Evolutionary conservation across 2,113 vertebrate species (phyloP).

Genomic region (Chrysemys picta): DNA sequence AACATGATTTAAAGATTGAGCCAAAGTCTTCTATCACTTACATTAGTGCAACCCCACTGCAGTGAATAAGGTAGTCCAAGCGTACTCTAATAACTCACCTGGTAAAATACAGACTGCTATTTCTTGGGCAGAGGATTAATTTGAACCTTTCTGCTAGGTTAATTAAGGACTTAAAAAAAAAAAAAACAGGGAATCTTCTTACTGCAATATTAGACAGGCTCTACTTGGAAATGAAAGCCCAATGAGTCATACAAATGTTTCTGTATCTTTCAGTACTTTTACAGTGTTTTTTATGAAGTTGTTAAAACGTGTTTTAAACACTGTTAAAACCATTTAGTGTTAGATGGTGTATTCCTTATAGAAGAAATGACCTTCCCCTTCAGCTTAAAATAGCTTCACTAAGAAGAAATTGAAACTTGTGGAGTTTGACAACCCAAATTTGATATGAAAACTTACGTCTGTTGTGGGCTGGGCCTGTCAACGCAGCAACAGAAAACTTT

Average conservation of each 20-base stretch:
- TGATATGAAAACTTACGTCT: not conserved
- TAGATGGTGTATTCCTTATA: conserved; percentile 23
- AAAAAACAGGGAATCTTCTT: not conserved
- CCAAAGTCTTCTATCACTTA: not conserved
- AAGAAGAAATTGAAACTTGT: conserved; percentile 32
- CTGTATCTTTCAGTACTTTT: conserved; percentile 60
- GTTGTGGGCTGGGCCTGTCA: not conserved
- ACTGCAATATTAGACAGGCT: not conserved
- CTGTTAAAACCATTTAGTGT: conserved; percentile 60
- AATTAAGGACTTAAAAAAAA: not conserved
- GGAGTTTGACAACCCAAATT: conserved; percentile 15
- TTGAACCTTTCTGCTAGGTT: conserved; percentile 28
- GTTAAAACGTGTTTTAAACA: conserved; percentile 72
- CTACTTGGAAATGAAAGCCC: too few relatives aligned
- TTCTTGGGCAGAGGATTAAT: not conserved
- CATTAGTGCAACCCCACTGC: not conserved
- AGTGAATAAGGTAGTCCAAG: not conserved
- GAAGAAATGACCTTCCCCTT: conserved; percentile 59
- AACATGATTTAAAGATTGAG: not conserved
- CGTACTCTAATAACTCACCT: not conserved
- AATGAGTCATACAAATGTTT: conserved; percentile 71
- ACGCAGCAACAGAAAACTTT: not conserved
- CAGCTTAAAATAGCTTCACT: not conserved
- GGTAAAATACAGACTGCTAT: not conserved
- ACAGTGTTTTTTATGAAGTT: conserved; percentile 53